Base-by-base conservation (phyloP, 2,888 invertebrate genomes). In the Uloborus plumipes region DNA sequence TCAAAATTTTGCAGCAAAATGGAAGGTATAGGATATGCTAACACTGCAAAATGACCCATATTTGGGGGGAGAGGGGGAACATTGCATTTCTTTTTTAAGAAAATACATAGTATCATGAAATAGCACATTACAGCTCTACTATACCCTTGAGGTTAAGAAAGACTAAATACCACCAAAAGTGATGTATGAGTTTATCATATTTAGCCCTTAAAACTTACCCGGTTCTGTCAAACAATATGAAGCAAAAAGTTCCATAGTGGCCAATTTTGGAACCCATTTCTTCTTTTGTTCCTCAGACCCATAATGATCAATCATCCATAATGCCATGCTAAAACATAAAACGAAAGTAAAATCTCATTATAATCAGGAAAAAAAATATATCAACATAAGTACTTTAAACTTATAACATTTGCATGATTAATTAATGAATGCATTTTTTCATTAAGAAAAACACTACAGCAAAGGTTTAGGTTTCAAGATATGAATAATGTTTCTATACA, bases 191-290 rank as follows among this genome's bases (percentile, higher is more conserved):
- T 39, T 39, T 39, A 50, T 50, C n/a, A 39, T 9, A 39, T 39
- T 15, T 50, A 39, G 3, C 7, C 1, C 2, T 53, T 72, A n/a
- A 72, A 7, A 53, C 53, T 67, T 84, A 87, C 90, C 90, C 70
- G 91, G 91, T 85, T 92, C 92, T 9, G 92, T 92, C 20, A 92
- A 88, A 86, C 92, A 92, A 85, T 92, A 92, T 0, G 90, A 90
- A 6, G 90, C 90, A 66, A 91, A 88, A 55, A 88, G 88, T 62
- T 91, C 89, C 90, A 91, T 91, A 0, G 89, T 85, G 1, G 90
- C 89, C 78, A 92, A 86, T 16, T 87, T 71, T 9, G 91, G 90
- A 20, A 92, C 88, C 89, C 90, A 91, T 77, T 88, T 87, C 53
- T 87, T 85, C 80, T 88, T 87, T 82, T 89, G 89, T 31, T 89